These are phyloP conservation scores for Arctocebus calabarensis DNA, from an alignment of 2,797 vertebrate species.

Conservation along the genomic window DNA sequence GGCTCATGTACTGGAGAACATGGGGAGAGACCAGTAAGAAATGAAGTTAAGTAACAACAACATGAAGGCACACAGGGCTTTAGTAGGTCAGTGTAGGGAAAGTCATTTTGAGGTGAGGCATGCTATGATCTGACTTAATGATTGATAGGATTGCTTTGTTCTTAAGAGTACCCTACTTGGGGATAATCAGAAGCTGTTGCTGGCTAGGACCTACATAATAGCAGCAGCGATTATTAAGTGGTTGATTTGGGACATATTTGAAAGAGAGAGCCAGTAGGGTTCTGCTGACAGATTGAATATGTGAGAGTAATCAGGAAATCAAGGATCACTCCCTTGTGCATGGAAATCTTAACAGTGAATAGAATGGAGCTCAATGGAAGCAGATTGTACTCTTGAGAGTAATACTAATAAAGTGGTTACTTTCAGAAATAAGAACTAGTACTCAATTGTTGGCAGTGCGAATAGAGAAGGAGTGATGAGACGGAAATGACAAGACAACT, in stretches of 20 bases:
- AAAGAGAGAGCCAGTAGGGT: neutral
- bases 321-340: neutral
- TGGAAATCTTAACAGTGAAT: neutral
- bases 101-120: neutral
- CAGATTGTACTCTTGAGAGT: neutral
- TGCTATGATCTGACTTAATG: neutral
- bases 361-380: neutral
- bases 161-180: neutral
- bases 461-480: neutral
- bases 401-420: neutral
- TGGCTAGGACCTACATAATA: neutral
- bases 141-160: neutral
- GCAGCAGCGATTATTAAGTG: neutral
- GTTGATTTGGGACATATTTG: neutral
- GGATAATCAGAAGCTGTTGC: neutral
- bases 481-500: neutral
- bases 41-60: neutral
- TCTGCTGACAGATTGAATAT: conserved; percentile 5
- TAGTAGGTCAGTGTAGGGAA: neutral
- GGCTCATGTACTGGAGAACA: neutral
- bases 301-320: neutral
- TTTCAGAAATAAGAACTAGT: neutral
- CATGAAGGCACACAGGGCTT: neutral
- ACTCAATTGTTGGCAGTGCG: neutral
- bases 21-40: neutral